Evolutionary conservation across 2,888 invertebrate genomes (phyloP).

Genomic region (Deilephila porcellus): DNA sequence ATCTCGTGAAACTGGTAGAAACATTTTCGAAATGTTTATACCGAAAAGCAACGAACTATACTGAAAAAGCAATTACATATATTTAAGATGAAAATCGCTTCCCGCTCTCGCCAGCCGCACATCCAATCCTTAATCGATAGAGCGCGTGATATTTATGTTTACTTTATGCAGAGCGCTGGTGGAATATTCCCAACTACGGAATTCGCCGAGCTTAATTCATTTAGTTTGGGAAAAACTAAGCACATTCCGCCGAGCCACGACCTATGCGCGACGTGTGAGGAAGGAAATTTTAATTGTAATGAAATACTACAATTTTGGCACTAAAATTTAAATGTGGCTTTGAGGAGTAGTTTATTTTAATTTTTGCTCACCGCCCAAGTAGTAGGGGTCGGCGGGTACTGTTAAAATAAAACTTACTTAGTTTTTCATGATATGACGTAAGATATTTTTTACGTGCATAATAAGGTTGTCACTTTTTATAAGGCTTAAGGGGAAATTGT

Average conservation of each 20-base stretch:
- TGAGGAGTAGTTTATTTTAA: background rate
- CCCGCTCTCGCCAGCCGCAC: conserved; percentile 44
- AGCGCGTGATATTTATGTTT: conserved; percentile 69
- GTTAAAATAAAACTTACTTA: background rate
- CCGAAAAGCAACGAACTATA: too few relatives aligned
- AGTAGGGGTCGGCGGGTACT: background rate
- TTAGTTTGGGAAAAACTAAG: conserved; percentile 67
- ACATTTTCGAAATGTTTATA: background rate
- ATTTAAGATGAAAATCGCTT: background rate
- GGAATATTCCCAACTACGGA: conserved; percentile 62
- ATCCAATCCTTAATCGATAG: conserved; percentile 55
- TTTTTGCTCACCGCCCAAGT: background rate
- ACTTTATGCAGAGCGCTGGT: conserved; percentile 67
- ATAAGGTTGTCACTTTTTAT: too few relatives aligned
- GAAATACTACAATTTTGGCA: background rate
- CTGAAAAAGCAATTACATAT: too few relatives aligned
- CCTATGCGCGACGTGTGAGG: background rate
- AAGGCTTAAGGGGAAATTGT: too few relatives aligned
- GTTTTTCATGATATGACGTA: too few relatives aligned
- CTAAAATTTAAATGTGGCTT: conserved; percentile 2
- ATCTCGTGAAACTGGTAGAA: too few relatives aligned
- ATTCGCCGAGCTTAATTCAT: conserved; percentile 68
- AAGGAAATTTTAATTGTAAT: conserved; percentile 11
- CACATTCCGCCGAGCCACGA: conserved; percentile 32
- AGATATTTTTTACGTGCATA: too few relatives aligned